phyloP scores from a whole-genome alignment of 2,888 invertebrate species.

The Euproctis similis region DNA sequence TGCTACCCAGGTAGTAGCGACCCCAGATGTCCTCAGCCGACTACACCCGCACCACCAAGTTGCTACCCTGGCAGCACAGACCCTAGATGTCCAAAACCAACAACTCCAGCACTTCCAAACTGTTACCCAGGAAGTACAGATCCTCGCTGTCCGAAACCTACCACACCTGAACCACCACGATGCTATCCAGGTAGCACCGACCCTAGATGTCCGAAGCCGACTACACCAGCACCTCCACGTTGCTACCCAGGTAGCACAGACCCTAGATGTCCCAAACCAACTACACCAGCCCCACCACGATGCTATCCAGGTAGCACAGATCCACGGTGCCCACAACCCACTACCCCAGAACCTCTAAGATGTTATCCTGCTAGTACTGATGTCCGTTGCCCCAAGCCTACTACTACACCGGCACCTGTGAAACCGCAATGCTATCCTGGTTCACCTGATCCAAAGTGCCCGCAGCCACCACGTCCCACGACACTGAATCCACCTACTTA shows the following conservation, averaged over 20 bases:
- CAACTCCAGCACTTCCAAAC: conserved; percentile 14
- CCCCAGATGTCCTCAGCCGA: conserved; percentile 35
- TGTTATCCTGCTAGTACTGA: conserved; percentile 29
- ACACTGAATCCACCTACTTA: conserved; percentile 27
- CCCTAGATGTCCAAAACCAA: conserved; percentile 23
- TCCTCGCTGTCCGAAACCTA: conserved; percentile 26
- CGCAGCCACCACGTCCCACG: conserved; percentile 9
- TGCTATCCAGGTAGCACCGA: conserved; percentile 24
- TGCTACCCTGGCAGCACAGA: conserved; percentile 26
- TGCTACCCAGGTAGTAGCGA: conserved; percentile 43
- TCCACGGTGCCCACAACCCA: conserved; percentile 27
- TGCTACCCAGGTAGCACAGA: conserved; percentile 13
- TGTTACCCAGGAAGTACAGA: conserved; percentile 42
- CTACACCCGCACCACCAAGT: conserved; percentile 12
- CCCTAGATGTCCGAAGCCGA: conserved; percentile 19
- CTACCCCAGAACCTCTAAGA: conserved; percentile 20
- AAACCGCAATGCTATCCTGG: conserved; percentile 26
- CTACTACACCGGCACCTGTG: conserved; percentile 22
- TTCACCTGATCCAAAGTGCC: conserved; percentile 32
- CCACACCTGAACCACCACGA: conserved; percentile 23
- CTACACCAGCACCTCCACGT: conserved; percentile 10
- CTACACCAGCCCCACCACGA: conserved; percentile 24
- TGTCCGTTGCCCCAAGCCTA: conserved; percentile 25
- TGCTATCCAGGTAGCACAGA: conserved; percentile 35
- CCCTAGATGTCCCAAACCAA: conserved; percentile 25